phyloP scores from a whole-genome alignment of 2,113 vertebrate species.

The Labeo rohita region DNA sequence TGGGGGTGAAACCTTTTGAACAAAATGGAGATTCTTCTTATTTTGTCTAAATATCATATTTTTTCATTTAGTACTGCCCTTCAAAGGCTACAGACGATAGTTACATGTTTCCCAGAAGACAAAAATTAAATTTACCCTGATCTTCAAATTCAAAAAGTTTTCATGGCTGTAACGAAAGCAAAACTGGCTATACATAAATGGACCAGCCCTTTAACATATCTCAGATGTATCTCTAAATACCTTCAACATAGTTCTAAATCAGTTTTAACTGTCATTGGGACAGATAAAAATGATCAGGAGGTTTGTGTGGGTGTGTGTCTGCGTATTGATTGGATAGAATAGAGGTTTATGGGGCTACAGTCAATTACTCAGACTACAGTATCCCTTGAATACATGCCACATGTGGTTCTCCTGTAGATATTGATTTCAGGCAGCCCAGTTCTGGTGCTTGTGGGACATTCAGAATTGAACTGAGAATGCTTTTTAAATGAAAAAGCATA shows the following conservation, averaged over 20 bases:
- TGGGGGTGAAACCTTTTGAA: no score
- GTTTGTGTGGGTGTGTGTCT: slow-evolving; percentile 24
- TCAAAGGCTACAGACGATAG: no score
- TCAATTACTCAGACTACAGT: slow-evolving; percentile 43
- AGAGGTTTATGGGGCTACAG: slow-evolving; percentile 43
- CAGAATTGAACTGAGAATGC: neutral
- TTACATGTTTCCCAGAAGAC: no score
- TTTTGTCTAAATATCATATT: no score
- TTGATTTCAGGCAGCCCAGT: slow-evolving; percentile 14
- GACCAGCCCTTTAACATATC: neutral
- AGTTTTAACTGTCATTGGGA: neutral
- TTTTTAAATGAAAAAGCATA: neutral
- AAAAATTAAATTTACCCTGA: no score
- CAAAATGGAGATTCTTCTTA: no score
- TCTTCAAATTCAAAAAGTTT: no score
- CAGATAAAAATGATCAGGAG: slow-evolving; percentile 11
- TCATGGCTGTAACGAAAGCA: neutral
- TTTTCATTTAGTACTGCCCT: no score
- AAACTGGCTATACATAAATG: neutral
- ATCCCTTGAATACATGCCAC: slow-evolving; percentile 14
- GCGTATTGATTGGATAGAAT: slow-evolving; percentile 34
- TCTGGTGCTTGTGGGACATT: neutral
- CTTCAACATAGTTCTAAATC: no score
- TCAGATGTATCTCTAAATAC: neutral
- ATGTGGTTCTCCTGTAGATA: slow-evolving; percentile 43